A percentile compares a stretch with the other conserved stretches of the same genome.
Evolutionary conservation across 2,113 vertebrate species (phyloP).

Genomic region (Aspidoscelis tigris): DNA sequence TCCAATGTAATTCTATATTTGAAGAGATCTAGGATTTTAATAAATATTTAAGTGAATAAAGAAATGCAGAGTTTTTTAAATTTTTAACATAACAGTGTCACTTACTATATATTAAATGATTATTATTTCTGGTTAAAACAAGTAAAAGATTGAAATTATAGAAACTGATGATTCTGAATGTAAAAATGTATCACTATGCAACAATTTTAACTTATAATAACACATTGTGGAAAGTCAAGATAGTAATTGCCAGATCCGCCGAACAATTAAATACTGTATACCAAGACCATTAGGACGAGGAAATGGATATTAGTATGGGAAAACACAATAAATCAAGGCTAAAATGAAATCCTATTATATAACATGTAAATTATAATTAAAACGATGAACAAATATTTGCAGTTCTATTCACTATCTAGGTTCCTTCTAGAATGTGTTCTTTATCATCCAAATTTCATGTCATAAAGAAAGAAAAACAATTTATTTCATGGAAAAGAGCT

Average conservation of each 20-base stretch:
- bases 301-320: not conserved
- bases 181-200: not conserved
- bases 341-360: constrained; percentile 17
- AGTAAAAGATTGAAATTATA: not conserved
- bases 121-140: not conserved
- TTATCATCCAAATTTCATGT: not conserved
- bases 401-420: not conserved
- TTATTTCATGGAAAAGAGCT: constrained; percentile 7
- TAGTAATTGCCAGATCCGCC: not conserved
- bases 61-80: not conserved
- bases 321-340: not conserved
- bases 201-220: constrained; percentile 12
- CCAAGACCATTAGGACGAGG: not conserved
- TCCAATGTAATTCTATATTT: too few species aligned
- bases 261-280: constrained; percentile 7
- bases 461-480: not conserved
- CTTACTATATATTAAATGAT: too few species aligned
- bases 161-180: not conserved
- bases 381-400: not conserved
- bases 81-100: too few species aligned
- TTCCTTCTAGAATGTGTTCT: not conserved
- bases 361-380: constrained; percentile 14
- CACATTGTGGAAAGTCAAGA: not conserved
- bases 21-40: not conserved
- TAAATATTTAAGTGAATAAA: not conserved